phyloP scores from a whole-genome alignment of 1,140 invertebrate species.

The Drosophila mauritiana region DNA sequence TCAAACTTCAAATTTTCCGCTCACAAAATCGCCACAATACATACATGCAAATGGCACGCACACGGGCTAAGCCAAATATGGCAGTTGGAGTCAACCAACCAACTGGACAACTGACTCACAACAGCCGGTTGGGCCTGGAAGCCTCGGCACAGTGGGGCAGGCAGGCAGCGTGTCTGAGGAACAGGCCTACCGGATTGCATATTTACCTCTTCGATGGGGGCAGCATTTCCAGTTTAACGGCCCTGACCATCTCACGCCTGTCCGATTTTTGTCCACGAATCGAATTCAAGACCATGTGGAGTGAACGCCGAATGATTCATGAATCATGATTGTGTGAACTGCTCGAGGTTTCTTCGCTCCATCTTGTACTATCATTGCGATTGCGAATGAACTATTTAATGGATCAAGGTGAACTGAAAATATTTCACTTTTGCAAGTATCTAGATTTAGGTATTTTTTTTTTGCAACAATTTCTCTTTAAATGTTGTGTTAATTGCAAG shows the following conservation, averaged over 20 bases:
- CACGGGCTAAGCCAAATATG: constrained; percentile 30
- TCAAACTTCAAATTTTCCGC: constrained; percentile 13
- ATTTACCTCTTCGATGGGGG: not conserved
- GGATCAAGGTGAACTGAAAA: constrained; percentile 37
- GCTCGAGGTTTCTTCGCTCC: constrained; percentile 24
- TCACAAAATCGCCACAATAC: constrained; percentile 36
- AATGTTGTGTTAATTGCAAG: constrained; percentile 36
- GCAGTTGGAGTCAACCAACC: constrained; percentile 22
- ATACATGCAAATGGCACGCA: constrained; percentile 65
- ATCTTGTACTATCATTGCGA: constrained; percentile 29
- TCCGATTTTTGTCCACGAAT: constrained; percentile 44
- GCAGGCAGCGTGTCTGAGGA: constrained; percentile 16
- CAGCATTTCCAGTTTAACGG: constrained; percentile 38
- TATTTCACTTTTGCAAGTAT: not conserved
- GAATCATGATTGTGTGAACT: constrained; percentile 29
- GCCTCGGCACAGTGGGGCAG: constrained; percentile 11
- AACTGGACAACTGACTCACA: constrained; percentile 38
- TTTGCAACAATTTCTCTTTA: constrained; percentile 2
- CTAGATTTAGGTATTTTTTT: not conserved
- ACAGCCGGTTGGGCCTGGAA: constrained; percentile 20
- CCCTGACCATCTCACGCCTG: constrained; percentile 72
- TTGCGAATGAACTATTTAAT: constrained; percentile 28
- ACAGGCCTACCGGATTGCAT: constrained; percentile 38
- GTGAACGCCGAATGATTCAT: constrained; percentile 18
- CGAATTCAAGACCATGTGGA: constrained; percentile 60